Conservation (phyloP, 1,140 invertebrate species). For the Plutomurus gul region DNA sequence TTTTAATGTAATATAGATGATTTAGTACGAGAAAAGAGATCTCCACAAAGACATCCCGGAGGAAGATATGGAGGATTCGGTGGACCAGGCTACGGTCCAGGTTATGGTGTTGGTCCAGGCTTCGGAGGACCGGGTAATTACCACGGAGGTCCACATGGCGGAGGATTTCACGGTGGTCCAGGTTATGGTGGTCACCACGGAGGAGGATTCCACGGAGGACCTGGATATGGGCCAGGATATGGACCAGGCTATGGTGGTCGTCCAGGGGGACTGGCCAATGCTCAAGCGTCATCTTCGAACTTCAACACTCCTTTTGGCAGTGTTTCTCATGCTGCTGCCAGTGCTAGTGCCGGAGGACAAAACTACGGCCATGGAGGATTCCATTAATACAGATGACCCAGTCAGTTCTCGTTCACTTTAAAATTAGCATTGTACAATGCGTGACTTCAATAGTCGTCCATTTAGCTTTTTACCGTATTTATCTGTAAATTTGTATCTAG, state of each 20-base stretch:
- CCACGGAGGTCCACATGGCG: not conserved
- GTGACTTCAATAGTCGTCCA: too few relatives aligned
- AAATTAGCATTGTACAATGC: too few relatives aligned
- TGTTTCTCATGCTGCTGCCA: not conserved
- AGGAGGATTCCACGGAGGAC: not conserved
- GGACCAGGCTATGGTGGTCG: not conserved
- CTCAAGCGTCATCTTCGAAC: not conserved
- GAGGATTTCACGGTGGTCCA: not conserved
- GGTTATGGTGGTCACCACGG: not conserved
- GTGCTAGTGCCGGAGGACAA: not conserved
- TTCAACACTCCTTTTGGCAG: not conserved
- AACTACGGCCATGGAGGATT: slow-evolving; percentile 1
- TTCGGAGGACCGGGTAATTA: too few relatives aligned
- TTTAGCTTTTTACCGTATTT: too few relatives aligned
- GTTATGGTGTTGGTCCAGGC: not conserved
- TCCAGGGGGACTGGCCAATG: not conserved
- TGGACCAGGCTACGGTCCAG: not conserved
- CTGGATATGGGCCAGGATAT: not conserved
- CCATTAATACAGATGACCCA: not conserved
- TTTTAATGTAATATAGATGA: not conserved
- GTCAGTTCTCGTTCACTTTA: too few relatives aligned
- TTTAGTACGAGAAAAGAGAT: not conserved
- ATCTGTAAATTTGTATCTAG: too few relatives aligned
- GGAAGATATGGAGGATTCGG: not conserved
- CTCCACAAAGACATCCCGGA: not conserved